Percentiles rank a stretch among this genome's conserved stretches.
Conservation (phyloP, 2,888 invertebrate genomes). For the Blastobasis adustella region DNA sequence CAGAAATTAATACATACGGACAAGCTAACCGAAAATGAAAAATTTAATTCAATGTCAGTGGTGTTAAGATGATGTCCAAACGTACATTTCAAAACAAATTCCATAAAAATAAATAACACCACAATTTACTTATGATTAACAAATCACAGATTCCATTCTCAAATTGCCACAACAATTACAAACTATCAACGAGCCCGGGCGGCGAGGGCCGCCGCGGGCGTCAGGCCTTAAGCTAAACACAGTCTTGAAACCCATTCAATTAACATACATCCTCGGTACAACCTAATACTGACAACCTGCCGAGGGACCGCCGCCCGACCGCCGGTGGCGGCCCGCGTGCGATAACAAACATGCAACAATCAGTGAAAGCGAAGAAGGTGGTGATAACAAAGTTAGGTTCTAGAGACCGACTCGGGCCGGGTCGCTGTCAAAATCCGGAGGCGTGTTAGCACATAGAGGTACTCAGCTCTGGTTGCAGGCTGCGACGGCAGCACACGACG, state of each 20-base stretch:
- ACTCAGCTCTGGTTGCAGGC: conserved; percentile 44
- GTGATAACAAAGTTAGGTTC: too few species aligned
- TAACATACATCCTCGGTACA: conserved; percentile 37
- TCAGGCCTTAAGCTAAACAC: conserved; percentile 52
- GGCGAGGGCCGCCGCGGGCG: not conserved
- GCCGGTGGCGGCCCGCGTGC: too few species aligned
- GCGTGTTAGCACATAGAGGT: conserved; percentile 49
- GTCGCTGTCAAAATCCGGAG: conserved; percentile 28
- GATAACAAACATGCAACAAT: conserved; percentile 45
- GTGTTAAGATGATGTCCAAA: conserved; percentile 20
- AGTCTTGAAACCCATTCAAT: conserved; percentile 62
- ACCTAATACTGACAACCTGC: conserved; percentile 39
- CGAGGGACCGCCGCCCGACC: not conserved
- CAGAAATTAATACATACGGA: too few species aligned
- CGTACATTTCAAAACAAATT: conserved; percentile 20
- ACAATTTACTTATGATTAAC: conserved; percentile 47
- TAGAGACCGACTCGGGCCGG: conserved; percentile 25
- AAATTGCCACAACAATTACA: conserved; percentile 40
- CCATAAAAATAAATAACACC: conserved; percentile 47
- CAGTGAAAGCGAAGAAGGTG: conserved; percentile 31
- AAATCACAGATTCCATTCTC: conserved; percentile 67
- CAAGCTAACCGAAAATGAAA: not conserved
- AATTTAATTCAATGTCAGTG: conserved; percentile 1
- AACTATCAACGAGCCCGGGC: conserved; percentile 1
- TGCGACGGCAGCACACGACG: conserved; percentile 26